Base-by-base conservation (phyloP, 2,797 vertebrate species). In the Myotis myotis region DNA sequence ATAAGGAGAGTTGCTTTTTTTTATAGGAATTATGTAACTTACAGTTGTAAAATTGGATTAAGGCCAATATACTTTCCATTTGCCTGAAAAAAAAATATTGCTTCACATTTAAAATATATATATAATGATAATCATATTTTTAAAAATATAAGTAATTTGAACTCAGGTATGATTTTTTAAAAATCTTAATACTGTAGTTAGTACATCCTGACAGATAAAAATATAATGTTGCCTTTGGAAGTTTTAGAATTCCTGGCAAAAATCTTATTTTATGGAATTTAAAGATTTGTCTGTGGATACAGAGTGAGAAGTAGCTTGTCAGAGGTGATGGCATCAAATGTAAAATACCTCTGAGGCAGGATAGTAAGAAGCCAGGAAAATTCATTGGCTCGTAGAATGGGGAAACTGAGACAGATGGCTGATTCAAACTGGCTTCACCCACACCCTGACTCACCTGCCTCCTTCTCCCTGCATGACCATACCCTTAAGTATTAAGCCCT, bases 181-280 rank as follows among this genome's bases (percentile, higher is more conserved):
- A 68, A 87, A 53, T 74, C 87, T 82, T 95, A 49, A 47, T 88
- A 51, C 22, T 91, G 23, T 92, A 87, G 84, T 89, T 96, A 93
- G 22, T 84, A 76, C 4, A 75, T 64, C 25, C 51, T 95, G 33
- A 87, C 66, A 96, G 79, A 88, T 66, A 66, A 89, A 79, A 95
- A 94, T 86, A 87, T 82, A 88, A 36, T 82, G 10, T 53, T 82
- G 44, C 89, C 44, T 93, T 94, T 12, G 19, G 3, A 49, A 89
- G 44, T 76, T 89, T 94, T 83, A 60, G 53, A 41, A 75, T 95
- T 20, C 47, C 75, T 96, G 70, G 76, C 47, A 91, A 83, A 93
- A 95, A 57, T 3, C 15, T 53, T n/a, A 49, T 84, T 90, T 76
- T 81, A 41, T 71, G 80, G 38, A 94, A 86, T 47, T 72, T 53